These are phyloP conservation scores for Temnopleurus reevesii DNA, from an alignment of 53 echinoderm and acorn worm genomes.

Conservation along the genomic window DNA sequence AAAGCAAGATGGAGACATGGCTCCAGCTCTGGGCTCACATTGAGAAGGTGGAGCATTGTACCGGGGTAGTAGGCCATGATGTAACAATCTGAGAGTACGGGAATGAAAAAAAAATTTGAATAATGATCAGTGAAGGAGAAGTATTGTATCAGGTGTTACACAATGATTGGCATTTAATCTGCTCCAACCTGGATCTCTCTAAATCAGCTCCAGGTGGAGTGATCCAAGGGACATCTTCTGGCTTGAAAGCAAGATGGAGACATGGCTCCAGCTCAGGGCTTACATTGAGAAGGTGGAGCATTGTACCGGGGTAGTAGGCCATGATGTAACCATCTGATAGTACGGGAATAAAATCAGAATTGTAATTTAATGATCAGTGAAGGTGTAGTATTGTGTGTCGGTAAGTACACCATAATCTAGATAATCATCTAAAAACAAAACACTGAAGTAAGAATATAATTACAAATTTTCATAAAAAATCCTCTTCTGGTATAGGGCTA, in stretches of 20 bases:
- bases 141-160: too few relatives aligned
- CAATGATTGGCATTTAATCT: conserved; percentile 2
- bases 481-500: too few relatives aligned
- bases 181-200: background rate
- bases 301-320: too few relatives aligned
- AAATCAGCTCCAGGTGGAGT: background rate
- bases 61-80: conserved; percentile 78
- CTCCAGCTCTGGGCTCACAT: conserved; percentile 73
- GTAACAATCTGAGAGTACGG: conserved; percentile 52
- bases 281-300: background rate
- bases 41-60: conserved; percentile 76
- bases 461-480: too few relatives aligned
- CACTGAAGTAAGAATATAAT: too few relatives aligned
- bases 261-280: conserved; percentile 74
- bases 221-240: background rate
- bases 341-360: too few relatives aligned
- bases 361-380: too few relatives aligned
- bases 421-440: too few relatives aligned
- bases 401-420: too few relatives aligned
- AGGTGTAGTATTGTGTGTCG: too few relatives aligned
- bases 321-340: too few relatives aligned
- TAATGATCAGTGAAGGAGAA: too few relatives aligned
- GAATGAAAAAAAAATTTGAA: background rate
- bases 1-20: conserved; percentile 80
- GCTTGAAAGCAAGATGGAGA: conserved; percentile 45